These are phyloP conservation scores for Calonectris borealis DNA, from an alignment of 2,113 vertebrate genomes.

Conservation along the genomic window DNA sequence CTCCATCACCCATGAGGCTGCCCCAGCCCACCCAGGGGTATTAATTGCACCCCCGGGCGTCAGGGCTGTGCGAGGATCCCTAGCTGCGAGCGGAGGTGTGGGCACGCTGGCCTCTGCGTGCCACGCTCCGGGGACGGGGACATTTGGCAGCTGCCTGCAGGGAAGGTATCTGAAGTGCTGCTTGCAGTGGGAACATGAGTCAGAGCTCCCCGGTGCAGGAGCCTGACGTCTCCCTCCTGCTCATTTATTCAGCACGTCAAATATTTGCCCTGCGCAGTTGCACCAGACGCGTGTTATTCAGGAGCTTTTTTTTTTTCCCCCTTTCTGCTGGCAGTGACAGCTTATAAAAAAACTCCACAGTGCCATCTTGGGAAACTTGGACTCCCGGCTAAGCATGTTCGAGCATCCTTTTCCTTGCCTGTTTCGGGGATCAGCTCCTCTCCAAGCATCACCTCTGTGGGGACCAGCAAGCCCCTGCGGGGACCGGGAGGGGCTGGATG, in stretches of 20 bases:
- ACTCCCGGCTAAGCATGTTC: neutral
- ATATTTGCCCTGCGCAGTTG: conserved; percentile 24
- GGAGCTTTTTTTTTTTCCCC: neutral
- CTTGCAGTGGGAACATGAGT: conserved; percentile 7
- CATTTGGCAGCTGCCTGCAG: conserved; percentile 34
- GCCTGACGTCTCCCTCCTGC: conserved; percentile 28
- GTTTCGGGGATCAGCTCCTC: neutral
- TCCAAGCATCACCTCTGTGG: neutral
- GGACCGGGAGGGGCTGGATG: neutral
- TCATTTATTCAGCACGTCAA: conserved; percentile 45
- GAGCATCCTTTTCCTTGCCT: neutral
- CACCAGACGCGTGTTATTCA: neutral
- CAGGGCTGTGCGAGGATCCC: neutral
- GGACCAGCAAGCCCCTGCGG: neutral
- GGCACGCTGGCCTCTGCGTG: neutral
- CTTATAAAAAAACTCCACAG: conserved; percentile 4
- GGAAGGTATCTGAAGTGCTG: conserved; percentile 16
- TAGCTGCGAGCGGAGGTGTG: neutral
- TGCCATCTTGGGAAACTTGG: conserved; percentile 39
- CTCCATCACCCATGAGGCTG: neutral
- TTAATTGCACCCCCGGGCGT: neutral
- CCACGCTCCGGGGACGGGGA: neutral
- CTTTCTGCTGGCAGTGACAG: neutral
- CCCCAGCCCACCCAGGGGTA: neutral
- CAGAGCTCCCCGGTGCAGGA: neutral